Conservation (phyloP, 2,797 vertebrate genomes). For the Tympanoctomys barrerae region DNA sequence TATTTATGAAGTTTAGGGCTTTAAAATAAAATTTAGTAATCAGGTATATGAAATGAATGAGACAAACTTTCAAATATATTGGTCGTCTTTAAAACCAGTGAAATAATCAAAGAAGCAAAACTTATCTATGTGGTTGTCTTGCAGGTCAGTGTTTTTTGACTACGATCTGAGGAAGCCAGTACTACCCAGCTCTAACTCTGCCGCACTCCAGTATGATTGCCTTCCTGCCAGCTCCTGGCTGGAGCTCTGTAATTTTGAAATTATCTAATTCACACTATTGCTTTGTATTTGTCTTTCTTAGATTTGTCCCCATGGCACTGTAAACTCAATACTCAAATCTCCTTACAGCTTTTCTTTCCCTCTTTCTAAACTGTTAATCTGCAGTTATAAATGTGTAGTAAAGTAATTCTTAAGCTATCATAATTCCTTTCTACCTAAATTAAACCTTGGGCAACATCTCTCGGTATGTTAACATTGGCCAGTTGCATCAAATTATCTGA, state of each 20-base stretch:
- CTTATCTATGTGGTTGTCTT: background rate
- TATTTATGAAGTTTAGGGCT: background rate
- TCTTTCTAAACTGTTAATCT: background rate
- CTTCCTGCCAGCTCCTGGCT: background rate
- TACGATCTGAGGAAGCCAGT: background rate
- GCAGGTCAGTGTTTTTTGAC: background rate
- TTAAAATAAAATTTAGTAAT: background rate
- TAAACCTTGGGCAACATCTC: background rate
- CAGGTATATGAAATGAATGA: background rate
- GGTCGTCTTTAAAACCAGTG: background rate
- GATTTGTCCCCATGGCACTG: background rate
- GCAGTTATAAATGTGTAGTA: background rate
- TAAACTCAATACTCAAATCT: background rate
- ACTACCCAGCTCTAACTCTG: background rate
- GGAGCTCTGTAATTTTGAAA: background rate
- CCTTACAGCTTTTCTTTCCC: background rate
- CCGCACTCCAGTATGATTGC: background rate
- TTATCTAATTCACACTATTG: background rate
- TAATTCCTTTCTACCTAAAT: background rate
- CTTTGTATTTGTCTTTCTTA: slow-evolving; percentile 1
- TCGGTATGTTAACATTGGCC: background rate
- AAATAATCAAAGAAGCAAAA: background rate
- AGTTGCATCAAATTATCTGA: background rate
- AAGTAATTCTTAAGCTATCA: background rate
- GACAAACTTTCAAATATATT: background rate